phyloP scores from a whole-genome alignment of 2,888 invertebrate species.

The Oxytorus armatus region DNA sequence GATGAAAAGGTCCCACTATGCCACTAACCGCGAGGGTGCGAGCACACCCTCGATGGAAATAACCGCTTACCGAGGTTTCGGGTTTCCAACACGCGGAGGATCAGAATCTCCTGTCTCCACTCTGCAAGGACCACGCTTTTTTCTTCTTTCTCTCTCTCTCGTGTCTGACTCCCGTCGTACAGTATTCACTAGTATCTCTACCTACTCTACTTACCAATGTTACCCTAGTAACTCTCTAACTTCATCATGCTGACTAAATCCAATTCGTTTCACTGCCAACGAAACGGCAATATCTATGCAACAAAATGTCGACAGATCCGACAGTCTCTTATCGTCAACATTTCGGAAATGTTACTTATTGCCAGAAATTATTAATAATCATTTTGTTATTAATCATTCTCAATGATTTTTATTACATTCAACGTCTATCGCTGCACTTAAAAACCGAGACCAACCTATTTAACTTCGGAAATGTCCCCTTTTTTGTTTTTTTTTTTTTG shows the following conservation, averaged over 20 bases:
- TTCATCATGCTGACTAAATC: constrained; percentile 1
- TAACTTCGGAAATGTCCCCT: not conserved
- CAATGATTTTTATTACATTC: no score
- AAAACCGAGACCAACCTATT: not conserved
- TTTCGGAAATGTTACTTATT: no score
- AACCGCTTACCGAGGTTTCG: constrained; percentile 68
- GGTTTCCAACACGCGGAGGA: constrained; percentile 38
- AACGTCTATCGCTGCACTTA: no score
- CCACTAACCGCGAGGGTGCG: constrained; percentile 64
- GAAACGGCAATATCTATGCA: constrained; percentile 13
- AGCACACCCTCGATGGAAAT: constrained; percentile 64
- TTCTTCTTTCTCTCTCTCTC: constrained; percentile 4
- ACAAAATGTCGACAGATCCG: not conserved
- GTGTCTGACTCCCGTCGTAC: constrained; percentile 25
- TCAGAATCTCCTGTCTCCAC: not conserved
- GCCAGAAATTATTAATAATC: no score
- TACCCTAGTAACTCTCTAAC: no score
- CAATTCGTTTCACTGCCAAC: constrained; percentile 40
- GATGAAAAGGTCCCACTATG: constrained; percentile 58
- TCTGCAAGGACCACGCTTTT: constrained; percentile 8
- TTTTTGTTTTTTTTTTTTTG: not conserved
- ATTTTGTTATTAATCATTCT: no score
- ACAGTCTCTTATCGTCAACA: no score
- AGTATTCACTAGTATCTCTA: constrained; percentile 29
- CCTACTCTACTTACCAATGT: not conserved